These are phyloP conservation scores for Piaya cayana DNA, from an alignment of 2,113 vertebrate species.

Conservation along the genomic window DNA sequence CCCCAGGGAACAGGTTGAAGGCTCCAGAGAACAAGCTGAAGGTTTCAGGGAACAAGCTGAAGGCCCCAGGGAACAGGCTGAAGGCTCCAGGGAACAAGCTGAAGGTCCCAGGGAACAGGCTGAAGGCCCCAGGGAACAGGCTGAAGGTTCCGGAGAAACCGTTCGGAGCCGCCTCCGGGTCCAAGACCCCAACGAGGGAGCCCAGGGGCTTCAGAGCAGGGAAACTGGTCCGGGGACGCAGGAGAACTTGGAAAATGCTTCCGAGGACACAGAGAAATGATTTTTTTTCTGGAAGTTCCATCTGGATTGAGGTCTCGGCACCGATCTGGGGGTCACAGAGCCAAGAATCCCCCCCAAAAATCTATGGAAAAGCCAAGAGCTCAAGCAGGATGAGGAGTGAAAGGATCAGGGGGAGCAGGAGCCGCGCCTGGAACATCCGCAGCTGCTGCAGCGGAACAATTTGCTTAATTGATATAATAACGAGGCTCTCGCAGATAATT, in stretches of 20 bases:
- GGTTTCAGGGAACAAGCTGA: no score
- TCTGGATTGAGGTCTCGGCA: accelerated
- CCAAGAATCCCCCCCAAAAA: background rate
- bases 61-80: no score
- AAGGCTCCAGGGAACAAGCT: background rate
- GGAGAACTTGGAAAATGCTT: accelerated
- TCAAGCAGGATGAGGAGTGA: background rate
- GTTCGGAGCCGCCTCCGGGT: background rate
- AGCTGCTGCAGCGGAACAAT: background rate
- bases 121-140: no score
- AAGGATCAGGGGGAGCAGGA: background rate
- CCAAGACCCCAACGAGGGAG: background rate
- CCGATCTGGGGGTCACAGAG: accelerated
- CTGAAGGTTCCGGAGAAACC: background rate
- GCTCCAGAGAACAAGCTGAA: no score
- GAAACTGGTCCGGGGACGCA: accelerated
- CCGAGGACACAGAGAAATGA: accelerated
- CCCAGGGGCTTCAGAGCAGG: no score
- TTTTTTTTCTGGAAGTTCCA: background rate
- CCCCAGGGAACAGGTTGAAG: no score
- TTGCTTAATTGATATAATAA: background rate
- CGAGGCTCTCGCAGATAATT: background rate
- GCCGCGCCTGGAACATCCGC: background rate
- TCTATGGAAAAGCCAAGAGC: no score
- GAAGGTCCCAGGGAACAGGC: no score